These are phyloP conservation scores for Bettongia penicillata DNA, from an alignment of 2,113 vertebrate genomes.

Conservation along the genomic window DNA sequence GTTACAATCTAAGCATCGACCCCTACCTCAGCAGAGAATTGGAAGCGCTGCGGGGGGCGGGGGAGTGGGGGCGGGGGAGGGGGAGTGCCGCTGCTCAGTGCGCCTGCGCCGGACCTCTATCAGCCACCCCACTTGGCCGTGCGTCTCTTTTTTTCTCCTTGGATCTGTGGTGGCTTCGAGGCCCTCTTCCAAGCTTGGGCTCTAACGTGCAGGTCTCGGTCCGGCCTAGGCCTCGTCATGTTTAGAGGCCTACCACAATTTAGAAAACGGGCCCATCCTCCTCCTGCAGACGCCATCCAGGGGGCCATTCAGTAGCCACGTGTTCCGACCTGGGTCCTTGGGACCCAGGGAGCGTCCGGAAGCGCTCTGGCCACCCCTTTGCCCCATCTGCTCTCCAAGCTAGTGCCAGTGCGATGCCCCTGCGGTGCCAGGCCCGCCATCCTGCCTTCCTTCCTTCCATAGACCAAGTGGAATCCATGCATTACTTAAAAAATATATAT, in stretches of 20 bases:
- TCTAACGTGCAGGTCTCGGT: background rate
- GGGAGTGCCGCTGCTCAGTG: background rate
- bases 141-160: too few relatives aligned
- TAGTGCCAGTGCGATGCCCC: background rate
- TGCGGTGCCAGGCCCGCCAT: background rate
- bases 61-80: too few relatives aligned
- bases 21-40: background rate
- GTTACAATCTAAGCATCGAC: background rate
- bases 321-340: background rate
- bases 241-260: background rate
- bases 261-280: background rate
- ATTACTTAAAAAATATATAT: too few relatives aligned
- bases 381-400: background rate
- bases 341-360: fast-evolving
- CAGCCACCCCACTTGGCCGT: fast-evolving
- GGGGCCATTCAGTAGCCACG: background rate
- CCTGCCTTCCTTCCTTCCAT: background rate
- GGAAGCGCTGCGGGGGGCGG: background rate
- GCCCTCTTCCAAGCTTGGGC: too few relatives aligned
- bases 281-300: too few relatives aligned
- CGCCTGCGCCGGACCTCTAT: background rate
- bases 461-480: background rate
- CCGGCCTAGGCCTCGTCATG: fast-evolving
- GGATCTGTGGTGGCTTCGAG: fast-evolving
- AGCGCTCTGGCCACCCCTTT: background rate